Base-by-base conservation (phyloP, 2,888 invertebrate species). In the Nemapogon koenigi region DNA sequence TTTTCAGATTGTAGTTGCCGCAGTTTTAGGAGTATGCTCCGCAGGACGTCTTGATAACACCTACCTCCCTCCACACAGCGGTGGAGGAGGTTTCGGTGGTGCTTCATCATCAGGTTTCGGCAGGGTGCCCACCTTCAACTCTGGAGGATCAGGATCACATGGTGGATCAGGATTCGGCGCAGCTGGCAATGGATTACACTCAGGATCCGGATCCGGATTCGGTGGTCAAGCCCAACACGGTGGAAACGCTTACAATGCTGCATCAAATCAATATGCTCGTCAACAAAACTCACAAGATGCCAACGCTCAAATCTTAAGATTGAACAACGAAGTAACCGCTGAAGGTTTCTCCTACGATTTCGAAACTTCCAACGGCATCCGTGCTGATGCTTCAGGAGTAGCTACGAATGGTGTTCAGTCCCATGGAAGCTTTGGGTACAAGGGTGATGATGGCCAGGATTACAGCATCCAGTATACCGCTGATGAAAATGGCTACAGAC, bases 391-490 rank as follows among this genome's bases (percentile, higher is more conserved):
- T 1, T 55, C 60, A 4, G 78, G 78, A 4, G 69, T 72, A 0
- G 78, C 76, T 28, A 70, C 75, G 13, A 75, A 76, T 16, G 78
- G 78, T 1, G 76, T 78, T 1, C 76, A 76, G 48, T 71, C 72
- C n/a, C 71, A 75, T 17, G 78, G 78, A 4, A 71, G 70, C 58
- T 78, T 75, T 48, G 61, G 60, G 0, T 78, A 76, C 65, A 76
- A 75, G 58, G 78, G 78, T 17, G 75, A 76, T 37, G 78, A 78
- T 53, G 78, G 78, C 30, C 76, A 76, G 46, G 75, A 75, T 52
- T 78, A 78, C 66, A 68, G 65, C 59, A 73, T 78, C 55, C 61
- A 66, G 0, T 78, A 78, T 55, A 78, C 76, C 26, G 78, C 76
- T 59, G 78, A 78, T 33, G 76, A 78, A 60, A 78, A 78, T 44